A percentile compares a stretch with the other conserved stretches of the same genome.
Conservation (phyloP, 2,888 invertebrate species). For the Dione vanillae region DNA sequence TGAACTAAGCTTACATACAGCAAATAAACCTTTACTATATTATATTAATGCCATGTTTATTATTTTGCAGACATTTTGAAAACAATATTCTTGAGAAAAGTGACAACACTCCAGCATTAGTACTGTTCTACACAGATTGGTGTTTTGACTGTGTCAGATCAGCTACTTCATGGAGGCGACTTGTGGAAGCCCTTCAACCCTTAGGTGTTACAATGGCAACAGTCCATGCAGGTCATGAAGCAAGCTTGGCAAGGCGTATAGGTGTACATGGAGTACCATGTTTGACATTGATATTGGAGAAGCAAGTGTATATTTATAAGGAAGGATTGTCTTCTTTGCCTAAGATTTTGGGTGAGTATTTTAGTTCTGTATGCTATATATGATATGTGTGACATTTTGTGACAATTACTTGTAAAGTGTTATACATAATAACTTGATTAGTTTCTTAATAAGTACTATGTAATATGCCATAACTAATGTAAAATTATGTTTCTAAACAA, state of each 20-base stretch:
- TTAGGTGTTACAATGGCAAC: conserved; percentile 92
- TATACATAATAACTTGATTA: too few relatives aligned
- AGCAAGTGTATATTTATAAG: conserved; percentile 93
- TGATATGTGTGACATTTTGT: too few relatives aligned
- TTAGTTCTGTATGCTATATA: not conserved
- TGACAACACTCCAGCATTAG: conserved; percentile 90
- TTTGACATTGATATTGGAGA: conserved; percentile 91
- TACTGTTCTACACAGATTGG: conserved; percentile 97
- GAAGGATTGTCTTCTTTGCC: conserved; percentile 91
- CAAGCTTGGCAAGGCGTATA: conserved; percentile 89
- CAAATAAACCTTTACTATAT: too few relatives aligned
- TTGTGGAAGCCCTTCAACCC: conserved; percentile 94
- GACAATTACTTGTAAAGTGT: too few relatives aligned
- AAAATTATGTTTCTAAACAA: too few relatives aligned
- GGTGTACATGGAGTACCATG: conserved; percentile 93
- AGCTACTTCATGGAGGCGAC: conserved; percentile 93
- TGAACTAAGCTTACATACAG: too few relatives aligned
- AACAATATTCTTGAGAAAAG: conserved; percentile 94
- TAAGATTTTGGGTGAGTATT: conserved; percentile 89
- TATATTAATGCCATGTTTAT: too few relatives aligned
- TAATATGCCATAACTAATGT: too few relatives aligned
- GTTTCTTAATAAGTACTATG: too few relatives aligned
- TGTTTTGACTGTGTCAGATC: conserved; percentile 95
- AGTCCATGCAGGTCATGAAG: conserved; percentile 92
- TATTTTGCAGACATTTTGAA: conserved; percentile 90